A percentile compares a stretch with the other conserved stretches of the same genome.
Evolutionary conservation across 2,797 vertebrate species (phyloP).

Genomic region (Tiaroga cobitis): DNA sequence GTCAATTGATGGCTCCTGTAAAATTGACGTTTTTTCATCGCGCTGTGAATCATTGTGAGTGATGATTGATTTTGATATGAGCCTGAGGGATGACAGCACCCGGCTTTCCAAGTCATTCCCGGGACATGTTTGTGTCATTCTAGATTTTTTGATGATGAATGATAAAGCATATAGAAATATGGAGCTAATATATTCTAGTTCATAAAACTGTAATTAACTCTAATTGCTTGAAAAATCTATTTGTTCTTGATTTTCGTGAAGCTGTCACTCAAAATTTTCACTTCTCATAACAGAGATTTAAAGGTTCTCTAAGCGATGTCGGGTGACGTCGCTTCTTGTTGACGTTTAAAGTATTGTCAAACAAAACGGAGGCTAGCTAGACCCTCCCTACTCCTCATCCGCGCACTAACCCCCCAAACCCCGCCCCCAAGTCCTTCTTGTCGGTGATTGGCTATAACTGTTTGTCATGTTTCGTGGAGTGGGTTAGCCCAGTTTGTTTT

Average conservation of each 20-base stretch:
- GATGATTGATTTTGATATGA: constrained; percentile 48
- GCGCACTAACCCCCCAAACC: too few species aligned
- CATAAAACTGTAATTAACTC: constrained; percentile 28
- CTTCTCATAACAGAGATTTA: constrained; percentile 25
- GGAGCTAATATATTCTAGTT: constrained; percentile 32
- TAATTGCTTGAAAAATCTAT: constrained; percentile 34
- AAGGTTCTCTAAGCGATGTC: too few species aligned
- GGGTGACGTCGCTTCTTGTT: too few species aligned
- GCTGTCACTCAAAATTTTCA: constrained; percentile 1
- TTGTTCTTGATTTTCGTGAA: constrained; percentile 15
- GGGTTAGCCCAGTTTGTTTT: too few species aligned
- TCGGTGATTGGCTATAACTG: too few species aligned
- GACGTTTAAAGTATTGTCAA: too few species aligned
- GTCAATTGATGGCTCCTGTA: constrained; percentile 71
- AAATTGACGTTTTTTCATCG: constrained; percentile 60
- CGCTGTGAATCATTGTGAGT: constrained; percentile 38
- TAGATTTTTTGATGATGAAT: constrained; percentile 43
- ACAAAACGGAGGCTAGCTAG: too few species aligned
- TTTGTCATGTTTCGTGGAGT: too few species aligned
- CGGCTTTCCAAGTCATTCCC: constrained; percentile 35
- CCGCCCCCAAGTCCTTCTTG: too few species aligned
- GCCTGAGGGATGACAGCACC: constrained; percentile 48
- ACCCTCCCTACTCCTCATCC: too few species aligned
- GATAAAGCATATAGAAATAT: constrained; percentile 31
- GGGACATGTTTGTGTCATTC: constrained; percentile 45